These are phyloP conservation scores for Eurystomus gularis DNA, from an alignment of 2,113 vertebrate species.

Conservation along the genomic window DNA sequence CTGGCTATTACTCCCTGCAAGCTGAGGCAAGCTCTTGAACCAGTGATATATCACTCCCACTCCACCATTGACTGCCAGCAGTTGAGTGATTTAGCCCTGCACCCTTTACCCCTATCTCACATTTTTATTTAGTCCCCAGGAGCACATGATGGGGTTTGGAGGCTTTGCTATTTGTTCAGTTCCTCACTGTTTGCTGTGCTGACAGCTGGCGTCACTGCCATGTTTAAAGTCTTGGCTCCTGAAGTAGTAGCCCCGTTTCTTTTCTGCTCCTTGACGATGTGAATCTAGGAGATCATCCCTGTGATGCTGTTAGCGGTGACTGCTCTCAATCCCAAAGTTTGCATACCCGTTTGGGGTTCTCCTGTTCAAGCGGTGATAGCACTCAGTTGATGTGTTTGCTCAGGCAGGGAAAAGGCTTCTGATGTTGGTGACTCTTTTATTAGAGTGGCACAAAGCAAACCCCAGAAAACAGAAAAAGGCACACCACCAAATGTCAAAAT, in stretches of 20 bases:
- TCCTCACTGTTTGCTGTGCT: slow-evolving; percentile 20
- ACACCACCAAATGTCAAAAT: background rate
- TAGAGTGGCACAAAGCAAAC: slow-evolving; percentile 11
- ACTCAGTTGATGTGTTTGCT: slow-evolving; percentile 30
- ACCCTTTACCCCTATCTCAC: background rate
- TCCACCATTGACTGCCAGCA: background rate
- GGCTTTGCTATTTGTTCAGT: slow-evolving; percentile 10
- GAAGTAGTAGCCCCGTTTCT: background rate
- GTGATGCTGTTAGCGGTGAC: background rate
- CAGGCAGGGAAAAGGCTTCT: slow-evolving; percentile 13
- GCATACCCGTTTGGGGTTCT: background rate
- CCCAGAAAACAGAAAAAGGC: background rate
- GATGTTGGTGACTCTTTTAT: background rate
- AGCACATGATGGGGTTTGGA: background rate
- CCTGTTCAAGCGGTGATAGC: slow-evolving; percentile 14
- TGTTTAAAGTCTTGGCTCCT: background rate
- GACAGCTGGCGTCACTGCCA: background rate
- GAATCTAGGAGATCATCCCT: background rate
- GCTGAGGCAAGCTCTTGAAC: background rate
- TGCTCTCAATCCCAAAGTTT: background rate
- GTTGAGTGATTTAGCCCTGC: background rate
- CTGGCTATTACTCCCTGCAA: background rate
- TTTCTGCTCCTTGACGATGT: background rate
- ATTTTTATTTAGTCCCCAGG: background rate
- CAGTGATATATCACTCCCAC: background rate